These are phyloP conservation scores for Intellagama lesueurii DNA, from an alignment of 2,797 vertebrate genomes.

Conservation along the genomic window DNA sequence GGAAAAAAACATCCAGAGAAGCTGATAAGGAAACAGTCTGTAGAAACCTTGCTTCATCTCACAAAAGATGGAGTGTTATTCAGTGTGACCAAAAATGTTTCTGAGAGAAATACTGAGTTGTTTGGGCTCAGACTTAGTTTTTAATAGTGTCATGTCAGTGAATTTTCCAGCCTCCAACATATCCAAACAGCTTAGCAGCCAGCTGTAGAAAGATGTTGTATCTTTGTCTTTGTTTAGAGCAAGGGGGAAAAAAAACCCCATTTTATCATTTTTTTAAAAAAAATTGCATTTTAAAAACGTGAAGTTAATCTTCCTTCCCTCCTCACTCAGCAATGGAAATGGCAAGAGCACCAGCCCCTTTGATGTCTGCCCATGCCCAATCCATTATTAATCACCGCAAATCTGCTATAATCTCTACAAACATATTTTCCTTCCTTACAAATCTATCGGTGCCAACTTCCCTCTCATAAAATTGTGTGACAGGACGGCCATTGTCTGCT, in stretches of 20 bases:
- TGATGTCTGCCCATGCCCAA: slow-evolving; percentile 55
- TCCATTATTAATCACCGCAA: slow-evolving; percentile 75
- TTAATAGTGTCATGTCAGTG: too few species aligned
- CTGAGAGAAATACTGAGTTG: background rate
- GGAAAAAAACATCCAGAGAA: background rate
- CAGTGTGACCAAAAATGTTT: background rate
- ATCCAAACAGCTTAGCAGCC: background rate
- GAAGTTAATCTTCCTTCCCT: slow-evolving; percentile 16
- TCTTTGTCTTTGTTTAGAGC: fast-evolving
- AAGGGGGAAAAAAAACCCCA: background rate
- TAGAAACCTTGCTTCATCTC: too few species aligned
- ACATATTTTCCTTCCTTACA: slow-evolving; percentile 70
- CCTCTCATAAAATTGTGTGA: slow-evolving; percentile 67
- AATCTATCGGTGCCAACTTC: slow-evolving; percentile 65
- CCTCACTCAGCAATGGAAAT: slow-evolving; percentile 34
- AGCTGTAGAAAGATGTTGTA: slow-evolving; percentile 1
- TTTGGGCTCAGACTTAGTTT: too few species aligned
- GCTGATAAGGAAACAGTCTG: too few species aligned
- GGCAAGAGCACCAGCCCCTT: slow-evolving; percentile 29
- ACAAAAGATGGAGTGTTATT: too few species aligned
- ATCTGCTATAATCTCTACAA: slow-evolving; percentile 77
- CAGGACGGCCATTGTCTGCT: slow-evolving; percentile 63
- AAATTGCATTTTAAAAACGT: background rate
- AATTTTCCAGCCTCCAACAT: background rate
- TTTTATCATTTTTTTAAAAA: background rate